Evolutionary conservation across 2,888 invertebrate species (phyloP), one percentile per base, ranked within the genome.

Genomic region (Hirtodrosophila cameraria): DNA sequence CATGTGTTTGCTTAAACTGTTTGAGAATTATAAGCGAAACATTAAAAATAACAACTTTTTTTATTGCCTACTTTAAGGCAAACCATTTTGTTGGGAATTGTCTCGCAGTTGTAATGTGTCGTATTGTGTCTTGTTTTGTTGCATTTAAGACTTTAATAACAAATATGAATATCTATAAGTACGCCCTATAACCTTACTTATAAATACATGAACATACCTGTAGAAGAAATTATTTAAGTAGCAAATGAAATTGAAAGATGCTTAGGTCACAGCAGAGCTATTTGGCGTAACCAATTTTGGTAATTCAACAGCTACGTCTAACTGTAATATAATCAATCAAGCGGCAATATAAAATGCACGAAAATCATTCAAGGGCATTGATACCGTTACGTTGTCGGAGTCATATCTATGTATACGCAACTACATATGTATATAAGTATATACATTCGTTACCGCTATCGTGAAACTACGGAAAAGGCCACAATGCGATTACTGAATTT

Each of bases 301-400:
- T 39, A 39, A 58, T 36, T 43, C 50, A 35, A 38, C 55, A 49
- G 55, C 60, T n/a, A n/a, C n/a, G 57, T 8, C 23, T 69, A 72
- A 63, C 74, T 73, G 68, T 77, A 79, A 62, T 70, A 87, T 78
- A n/a, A n/a, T 86, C 88, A 86, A 46, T 88, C 83, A 89, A 75
- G 88, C 89, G 88, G 88, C 88, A 88, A 88, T 81, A 36, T 49
- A 39, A 58, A 58, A 23, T 54, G 54, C 48, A 57, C 50, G 39
- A 61, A 46, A 33, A 48, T 48, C 18, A 53, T 38, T 71, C 79
- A 80, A 86, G 79, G 86, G 58, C 64, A 77, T 42, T 59, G 45
- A 54, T 62, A 76, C 73, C 77, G 84, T 79, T 75, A 42, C 62
- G 64, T 57, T 54, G 48, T 28, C 71, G 65, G 46, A 61, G 59